phyloP scores from a whole-genome alignment of 2,888 invertebrate genomes.

The Eupithecia centaureata region DNA sequence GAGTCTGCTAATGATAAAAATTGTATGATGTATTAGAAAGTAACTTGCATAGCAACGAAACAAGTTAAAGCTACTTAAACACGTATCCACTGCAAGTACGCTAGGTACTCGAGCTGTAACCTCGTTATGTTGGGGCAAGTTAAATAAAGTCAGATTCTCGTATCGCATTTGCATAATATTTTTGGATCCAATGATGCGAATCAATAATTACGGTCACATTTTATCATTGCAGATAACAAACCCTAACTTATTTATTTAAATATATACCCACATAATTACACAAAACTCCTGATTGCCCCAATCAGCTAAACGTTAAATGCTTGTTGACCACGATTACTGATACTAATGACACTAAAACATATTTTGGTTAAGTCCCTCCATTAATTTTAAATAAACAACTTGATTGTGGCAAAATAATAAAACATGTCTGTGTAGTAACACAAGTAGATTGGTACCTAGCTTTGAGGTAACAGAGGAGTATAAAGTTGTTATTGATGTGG shows the following conservation, averaged over 20 bases:
- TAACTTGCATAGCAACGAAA: constrained; percentile 76
- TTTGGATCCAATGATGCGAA: constrained; percentile 38
- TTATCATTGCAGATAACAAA: constrained; percentile 2
- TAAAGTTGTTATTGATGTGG: constrained; percentile 69
- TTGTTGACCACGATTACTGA: constrained; percentile 3
- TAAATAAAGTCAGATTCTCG: constrained; percentile 65
- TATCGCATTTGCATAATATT: constrained; percentile 53
- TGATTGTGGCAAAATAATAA: neutral
- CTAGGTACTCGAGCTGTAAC: constrained; percentile 73
- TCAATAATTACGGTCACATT: constrained; percentile 21
- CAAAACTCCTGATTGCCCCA: neutral
- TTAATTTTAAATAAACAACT: constrained; percentile 9
- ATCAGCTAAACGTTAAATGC: neutral
- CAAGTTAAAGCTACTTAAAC: constrained; percentile 69
- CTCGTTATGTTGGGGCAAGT: constrained; percentile 69
- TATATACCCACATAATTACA: neutral
- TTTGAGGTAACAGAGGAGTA: constrained; percentile 51
- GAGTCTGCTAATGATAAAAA: constrained; percentile 43
- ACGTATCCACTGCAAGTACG: constrained; percentile 66
- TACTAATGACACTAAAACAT: neutral
- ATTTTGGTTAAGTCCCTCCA: constrained; percentile 1
- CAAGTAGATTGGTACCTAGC: constrained; percentile 39
- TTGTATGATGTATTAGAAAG: constrained; percentile 77
- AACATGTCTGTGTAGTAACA: neutral
- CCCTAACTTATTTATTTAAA: neutral